Base-by-base conservation (phyloP, 2,113 vertebrate genomes). In the Leucosticte australis region DNA sequence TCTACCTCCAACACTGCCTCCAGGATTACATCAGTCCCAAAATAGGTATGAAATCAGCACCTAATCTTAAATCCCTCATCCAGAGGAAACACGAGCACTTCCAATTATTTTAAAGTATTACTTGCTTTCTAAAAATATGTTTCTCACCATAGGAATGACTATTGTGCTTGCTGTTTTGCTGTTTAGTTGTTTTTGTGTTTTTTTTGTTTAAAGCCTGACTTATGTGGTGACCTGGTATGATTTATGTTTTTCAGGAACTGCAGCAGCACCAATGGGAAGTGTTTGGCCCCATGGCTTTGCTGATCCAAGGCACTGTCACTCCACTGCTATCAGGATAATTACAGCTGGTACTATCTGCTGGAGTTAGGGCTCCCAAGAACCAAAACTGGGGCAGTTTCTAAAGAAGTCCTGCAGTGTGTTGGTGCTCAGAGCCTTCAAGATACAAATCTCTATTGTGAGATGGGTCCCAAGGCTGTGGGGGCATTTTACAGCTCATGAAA, bases 11-110 rank as follows among this genome's bases (percentile, higher is more conserved):
- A 39, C 26, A 9, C 73, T 30, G 64, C 65, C 65, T 78, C 49
- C 88, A 95, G 73, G 76, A 95, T 95, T 84, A 89, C 76, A 68
- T 42, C 90, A 78, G 77, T 73, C 87, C 84, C 70, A 82, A 94
- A 96, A 82, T 57, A 94, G 78, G 69, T 89, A 94, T 93, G 93
- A 96, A 93, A 89, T 94, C 94, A 96, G 80, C 88, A 84, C 79
- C 76, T 82, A 56, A 86, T 89, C 86, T 90, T 75, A 92, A 96
- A 94, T 92, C 87, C 91, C 57, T 64, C 89, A 60, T 70, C 89
- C 89, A 83, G 62, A 96, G 93, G 97, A 97, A 97, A 90, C 83
- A 79, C n/a, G 55, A 97, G 89, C 90, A 83, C 86, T 95, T 96
- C 92, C 87, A 95, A 95, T 94, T 96, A 94, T 90, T 95, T 89